Percentiles rank a stretch among this genome's conserved stretches.
Evolutionary conservation across 2,113 vertebrate species (phyloP).

Genomic region (Mesocricetus auratus): DNA sequence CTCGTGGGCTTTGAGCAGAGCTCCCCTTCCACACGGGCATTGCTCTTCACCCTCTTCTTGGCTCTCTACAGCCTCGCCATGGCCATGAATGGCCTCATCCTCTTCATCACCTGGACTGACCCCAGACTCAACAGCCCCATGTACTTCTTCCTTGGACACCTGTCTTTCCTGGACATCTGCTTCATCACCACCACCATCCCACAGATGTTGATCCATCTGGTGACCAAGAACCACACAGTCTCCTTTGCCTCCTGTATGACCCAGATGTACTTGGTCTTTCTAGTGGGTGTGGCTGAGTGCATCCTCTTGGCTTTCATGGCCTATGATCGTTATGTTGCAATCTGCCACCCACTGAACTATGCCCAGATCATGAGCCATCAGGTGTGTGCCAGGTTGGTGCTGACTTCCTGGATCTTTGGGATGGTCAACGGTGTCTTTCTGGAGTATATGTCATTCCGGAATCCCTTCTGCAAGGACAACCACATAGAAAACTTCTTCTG

Average conservation of each 20-base stretch:
- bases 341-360: conserved; percentile 84
- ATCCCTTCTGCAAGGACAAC: conserved; percentile 68
- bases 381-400: conserved; percentile 63
- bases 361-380: conserved; percentile 78
- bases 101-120: conserved; percentile 70
- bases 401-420: conserved; percentile 78
- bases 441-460: conserved; percentile 44
- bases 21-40: background rate
- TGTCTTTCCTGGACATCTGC: conserved; percentile 66
- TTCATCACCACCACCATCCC: conserved; percentile 72
- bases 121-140: conserved; percentile 60
- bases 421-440: conserved; percentile 69
- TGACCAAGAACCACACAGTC: conserved; percentile 31
- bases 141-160: conserved; percentile 70
- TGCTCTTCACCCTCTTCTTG: conserved; percentile 66
- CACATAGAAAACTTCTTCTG: conserved; percentile 75
- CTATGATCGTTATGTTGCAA: conserved; percentile 65
- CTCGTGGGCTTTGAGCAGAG: conserved; percentile 60
- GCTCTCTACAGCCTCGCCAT: conserved; percentile 64
- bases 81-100: conserved; percentile 69
- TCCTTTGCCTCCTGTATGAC: conserved; percentile 51
- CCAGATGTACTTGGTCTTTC: conserved; percentile 64
- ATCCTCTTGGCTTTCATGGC: conserved; percentile 84
- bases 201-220: conserved; percentile 68
- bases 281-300: conserved; percentile 21